Percentiles rank a stretch among this genome's conserved stretches.
phyloP scores from a whole-genome alignment of 2,113 vertebrate species.

The Pelobates fuscus region DNA sequence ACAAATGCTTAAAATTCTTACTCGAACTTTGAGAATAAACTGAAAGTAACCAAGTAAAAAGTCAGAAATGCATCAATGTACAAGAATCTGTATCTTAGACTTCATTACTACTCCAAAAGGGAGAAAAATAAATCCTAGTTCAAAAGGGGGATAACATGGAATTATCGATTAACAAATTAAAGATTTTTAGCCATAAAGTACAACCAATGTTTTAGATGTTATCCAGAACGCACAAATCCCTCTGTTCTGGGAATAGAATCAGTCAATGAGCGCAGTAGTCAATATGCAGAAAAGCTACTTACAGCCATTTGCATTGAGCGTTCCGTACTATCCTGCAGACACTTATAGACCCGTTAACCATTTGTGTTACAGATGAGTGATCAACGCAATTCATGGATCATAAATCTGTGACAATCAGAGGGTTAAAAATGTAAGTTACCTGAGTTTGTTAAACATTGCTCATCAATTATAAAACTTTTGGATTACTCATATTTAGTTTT shows the following conservation, averaged over 20 bases:
- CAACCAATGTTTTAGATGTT: constrained; percentile 30
- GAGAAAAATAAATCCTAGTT: not conserved
- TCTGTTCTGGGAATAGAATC: constrained; percentile 21
- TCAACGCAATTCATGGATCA: too few relatives aligned
- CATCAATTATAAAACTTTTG: too few relatives aligned
- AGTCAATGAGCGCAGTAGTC: constrained; percentile 28
- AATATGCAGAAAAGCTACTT: constrained; percentile 17
- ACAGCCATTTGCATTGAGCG: not conserved
- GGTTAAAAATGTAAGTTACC: too few relatives aligned
- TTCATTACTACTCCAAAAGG: not conserved
- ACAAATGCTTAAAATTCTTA: too few relatives aligned
- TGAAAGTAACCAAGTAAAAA: too few relatives aligned
- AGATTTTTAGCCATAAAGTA: constrained; percentile 39
- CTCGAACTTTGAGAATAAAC: too few relatives aligned
- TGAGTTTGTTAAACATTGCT: too few relatives aligned
- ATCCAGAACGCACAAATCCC: constrained; percentile 27
- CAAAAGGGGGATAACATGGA: constrained; percentile 30
- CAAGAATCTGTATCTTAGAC: too few relatives aligned
- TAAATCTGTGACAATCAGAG: too few relatives aligned
- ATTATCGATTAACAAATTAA: constrained; percentile 46
- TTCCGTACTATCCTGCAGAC: not conserved
- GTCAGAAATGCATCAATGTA: too few relatives aligned
- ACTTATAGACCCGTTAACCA: constrained; percentile 2
- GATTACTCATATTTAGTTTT: too few relatives aligned
- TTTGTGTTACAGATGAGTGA: not conserved